These are phyloP conservation scores for Iselma pallidipennis DNA, from an alignment of 2,888 invertebrate species.

Conservation along the genomic window DNA sequence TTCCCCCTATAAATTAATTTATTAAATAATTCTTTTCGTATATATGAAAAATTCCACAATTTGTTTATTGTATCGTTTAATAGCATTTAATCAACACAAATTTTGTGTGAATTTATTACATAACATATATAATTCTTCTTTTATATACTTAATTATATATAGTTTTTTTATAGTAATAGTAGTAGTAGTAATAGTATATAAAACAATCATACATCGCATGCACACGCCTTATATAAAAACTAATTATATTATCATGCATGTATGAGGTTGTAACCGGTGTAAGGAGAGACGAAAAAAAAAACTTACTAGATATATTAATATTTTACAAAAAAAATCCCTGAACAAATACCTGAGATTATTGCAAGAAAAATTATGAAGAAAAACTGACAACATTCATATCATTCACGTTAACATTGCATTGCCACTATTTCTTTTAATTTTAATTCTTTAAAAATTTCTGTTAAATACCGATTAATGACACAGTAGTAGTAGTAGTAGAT, in stretches of 20 bases:
- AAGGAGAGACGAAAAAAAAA: constrained; percentile 11
- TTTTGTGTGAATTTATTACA: not conserved
- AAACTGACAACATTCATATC: constrained; percentile 27
- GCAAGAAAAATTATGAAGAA: constrained; percentile 26
- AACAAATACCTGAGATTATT: constrained; percentile 44
- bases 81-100: not conserved
- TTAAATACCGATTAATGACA: constrained; percentile 22
- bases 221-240: constrained; percentile 25
- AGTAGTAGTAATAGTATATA: constrained; percentile 2
- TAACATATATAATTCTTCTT: not conserved
- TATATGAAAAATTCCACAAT: not conserved
- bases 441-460: not conserved
- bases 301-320: not conserved
- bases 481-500: constrained; percentile 11
- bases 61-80: not conserved
- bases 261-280: constrained; percentile 20
- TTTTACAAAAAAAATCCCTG: constrained; percentile 32
- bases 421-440: constrained; percentile 39
- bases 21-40: too few species aligned
- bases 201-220: constrained; percentile 34
- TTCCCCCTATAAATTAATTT: not conserved
- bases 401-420: constrained; percentile 49
- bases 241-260: constrained; percentile 31
- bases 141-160: not conserved
- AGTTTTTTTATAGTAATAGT: too few species aligned